phyloP scores from a whole-genome alignment of 2,888 invertebrate genomes.

The Eristalis intricaria region DNA sequence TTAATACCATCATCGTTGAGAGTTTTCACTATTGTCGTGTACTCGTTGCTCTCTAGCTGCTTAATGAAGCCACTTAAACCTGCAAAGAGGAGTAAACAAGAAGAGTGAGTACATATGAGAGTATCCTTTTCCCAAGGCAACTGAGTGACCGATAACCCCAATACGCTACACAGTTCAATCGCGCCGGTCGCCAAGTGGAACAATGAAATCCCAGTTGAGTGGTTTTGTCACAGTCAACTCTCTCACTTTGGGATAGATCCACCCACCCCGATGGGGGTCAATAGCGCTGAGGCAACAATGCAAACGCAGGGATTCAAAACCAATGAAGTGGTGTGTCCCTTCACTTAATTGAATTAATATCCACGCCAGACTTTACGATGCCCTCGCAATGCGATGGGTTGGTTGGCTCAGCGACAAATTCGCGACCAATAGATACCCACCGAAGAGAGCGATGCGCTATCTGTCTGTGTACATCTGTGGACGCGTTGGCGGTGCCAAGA shows the following conservation, averaged over 20 bases:
- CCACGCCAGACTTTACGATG: constrained; percentile 19
- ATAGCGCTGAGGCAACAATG: constrained; percentile 4
- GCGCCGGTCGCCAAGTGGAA: constrained; percentile 18
- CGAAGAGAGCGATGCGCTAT: not conserved
- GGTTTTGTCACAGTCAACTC: constrained; percentile 20
- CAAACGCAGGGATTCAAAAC: not conserved
- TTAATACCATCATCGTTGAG: constrained; percentile 78
- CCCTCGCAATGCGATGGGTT: not conserved
- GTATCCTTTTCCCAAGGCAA: not conserved
- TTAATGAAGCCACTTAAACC: constrained; percentile 81
- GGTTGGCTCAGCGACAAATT: constrained; percentile 7
- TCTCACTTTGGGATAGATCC: not conserved
- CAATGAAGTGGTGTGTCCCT: not conserved
- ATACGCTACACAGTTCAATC: not conserved
- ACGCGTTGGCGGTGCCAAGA: constrained; percentile 1
- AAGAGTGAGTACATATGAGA: constrained; percentile 26
- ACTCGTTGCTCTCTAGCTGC: constrained; percentile 79
- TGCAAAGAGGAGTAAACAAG: constrained; percentile 72
- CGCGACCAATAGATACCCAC: not conserved
- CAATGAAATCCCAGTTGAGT: constrained; percentile 44
- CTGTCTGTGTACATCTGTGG: not conserved
- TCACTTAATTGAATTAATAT: constrained; percentile 40
- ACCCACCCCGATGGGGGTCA: constrained; percentile 11
- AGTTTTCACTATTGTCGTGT: constrained; percentile 80
- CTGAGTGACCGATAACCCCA: constrained; percentile 18